Conservation (phyloP, 2,797 vertebrate species). For the Cossypha polioptera region DNA sequence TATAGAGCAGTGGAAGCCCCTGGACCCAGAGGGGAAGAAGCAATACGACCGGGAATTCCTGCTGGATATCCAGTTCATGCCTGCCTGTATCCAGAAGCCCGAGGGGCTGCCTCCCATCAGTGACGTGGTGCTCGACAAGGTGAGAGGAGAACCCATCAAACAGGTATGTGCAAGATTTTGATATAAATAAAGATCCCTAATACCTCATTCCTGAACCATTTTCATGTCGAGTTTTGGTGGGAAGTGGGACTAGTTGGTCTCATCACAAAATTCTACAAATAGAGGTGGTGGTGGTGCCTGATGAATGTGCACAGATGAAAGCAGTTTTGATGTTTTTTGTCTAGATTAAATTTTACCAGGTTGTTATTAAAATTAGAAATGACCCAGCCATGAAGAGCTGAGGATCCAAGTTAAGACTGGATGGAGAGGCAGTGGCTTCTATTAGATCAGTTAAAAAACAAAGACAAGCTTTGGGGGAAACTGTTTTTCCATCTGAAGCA, state of each 20-base stretch:
- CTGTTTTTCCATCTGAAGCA: not conserved
- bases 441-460: not conserved
- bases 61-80: slow-evolving; percentile 82
- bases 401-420: not conserved
- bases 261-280: not conserved
- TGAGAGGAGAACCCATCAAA: slow-evolving; percentile 67
- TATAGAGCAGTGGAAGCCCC: slow-evolving; percentile 77
- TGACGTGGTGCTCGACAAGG: slow-evolving; percentile 84
- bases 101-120: slow-evolving; percentile 83
- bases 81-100: slow-evolving; percentile 78
- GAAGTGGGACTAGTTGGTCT: not conserved
- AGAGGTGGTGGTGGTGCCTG: not conserved
- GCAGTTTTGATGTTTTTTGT: not conserved
- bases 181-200: not conserved
- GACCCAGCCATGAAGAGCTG: accelerated
- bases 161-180: slow-evolving; percentile 10
- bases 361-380: not conserved
- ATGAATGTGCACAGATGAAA: not conserved
- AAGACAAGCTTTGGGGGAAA: not conserved
- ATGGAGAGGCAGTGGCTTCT: not conserved
- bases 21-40: slow-evolving; percentile 77
- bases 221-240: not conserved
- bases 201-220: not conserved
- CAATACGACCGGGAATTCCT: slow-evolving; percentile 81
- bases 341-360: not conserved